Conservation (phyloP, 2,888 invertebrate species). For the Holacanthella duospinosa region DNA sequence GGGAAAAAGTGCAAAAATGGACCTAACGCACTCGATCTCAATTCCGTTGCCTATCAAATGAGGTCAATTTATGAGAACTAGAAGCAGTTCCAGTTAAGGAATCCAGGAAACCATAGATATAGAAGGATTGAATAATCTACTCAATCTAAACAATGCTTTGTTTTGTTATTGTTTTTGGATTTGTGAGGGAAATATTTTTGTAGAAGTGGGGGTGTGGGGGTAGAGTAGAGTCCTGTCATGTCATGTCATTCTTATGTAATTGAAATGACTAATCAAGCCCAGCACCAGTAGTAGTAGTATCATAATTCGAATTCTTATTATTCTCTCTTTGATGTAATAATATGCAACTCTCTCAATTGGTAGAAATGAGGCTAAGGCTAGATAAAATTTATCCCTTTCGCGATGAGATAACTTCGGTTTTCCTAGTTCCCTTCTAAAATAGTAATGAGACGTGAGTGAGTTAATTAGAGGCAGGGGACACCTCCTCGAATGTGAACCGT, state of each 20-base stretch:
- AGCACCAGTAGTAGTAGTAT: too few relatives aligned
- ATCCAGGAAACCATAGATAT: background rate
- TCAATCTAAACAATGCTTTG: background rate
- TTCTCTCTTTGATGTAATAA: too few relatives aligned
- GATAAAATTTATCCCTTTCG: constrained; percentile 1
- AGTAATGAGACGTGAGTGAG: background rate
- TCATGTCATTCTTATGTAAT: too few relatives aligned
- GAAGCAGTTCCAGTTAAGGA: constrained; percentile 2
- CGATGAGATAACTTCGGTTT: background rate
- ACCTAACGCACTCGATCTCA: too few relatives aligned
- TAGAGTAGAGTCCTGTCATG: too few relatives aligned
- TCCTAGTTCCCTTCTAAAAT: background rate
- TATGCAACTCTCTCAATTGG: constrained; percentile 1
- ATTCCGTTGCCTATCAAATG: constrained; percentile 32
- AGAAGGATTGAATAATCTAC: background rate
- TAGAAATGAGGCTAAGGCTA: constrained; percentile 25
- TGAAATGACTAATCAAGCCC: too few relatives aligned
- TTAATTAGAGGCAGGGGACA: background rate
- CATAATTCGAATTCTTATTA: too few relatives aligned
- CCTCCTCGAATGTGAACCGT: background rate
- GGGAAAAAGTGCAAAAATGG: too few relatives aligned
- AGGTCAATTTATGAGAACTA: constrained; percentile 26
- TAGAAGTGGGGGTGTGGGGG: too few relatives aligned
- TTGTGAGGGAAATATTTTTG: too few relatives aligned
- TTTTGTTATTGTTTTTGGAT: too few relatives aligned